Evolutionary conservation across 2,888 invertebrate species (phyloP).

Genomic region (Atethmia centrago): DNA sequence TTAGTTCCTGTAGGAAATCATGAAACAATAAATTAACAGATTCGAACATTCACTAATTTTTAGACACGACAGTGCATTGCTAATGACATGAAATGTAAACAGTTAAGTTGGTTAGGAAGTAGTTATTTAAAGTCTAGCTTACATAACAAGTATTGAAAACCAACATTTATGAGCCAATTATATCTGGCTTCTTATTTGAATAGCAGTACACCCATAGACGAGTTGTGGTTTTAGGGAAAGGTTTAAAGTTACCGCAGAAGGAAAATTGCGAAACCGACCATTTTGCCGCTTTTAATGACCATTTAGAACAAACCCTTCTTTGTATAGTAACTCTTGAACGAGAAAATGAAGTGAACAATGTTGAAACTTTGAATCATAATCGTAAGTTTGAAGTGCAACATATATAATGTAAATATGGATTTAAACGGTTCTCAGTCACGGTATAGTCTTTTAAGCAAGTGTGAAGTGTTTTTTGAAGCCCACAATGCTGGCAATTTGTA

Average conservation of each 20-base stretch:
- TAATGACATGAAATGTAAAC: constrained; percentile 25
- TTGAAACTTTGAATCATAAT: constrained; percentile 35
- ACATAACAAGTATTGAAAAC: constrained; percentile 12
- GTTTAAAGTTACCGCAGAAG: constrained; percentile 17
- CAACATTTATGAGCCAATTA: constrained; percentile 25
- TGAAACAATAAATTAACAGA: constrained; percentile 9
- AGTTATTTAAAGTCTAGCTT: constrained; percentile 4
- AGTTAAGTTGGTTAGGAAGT: constrained; percentile 23
- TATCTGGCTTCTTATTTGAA: constrained; percentile 27
- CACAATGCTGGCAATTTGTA: not conserved
- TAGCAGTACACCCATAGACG: not conserved
- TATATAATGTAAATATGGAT: not conserved
- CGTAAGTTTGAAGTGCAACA: not conserved
- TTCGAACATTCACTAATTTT: constrained; percentile 8
- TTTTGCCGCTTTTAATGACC: constrained; percentile 15
- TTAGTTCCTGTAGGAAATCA: constrained; percentile 9
- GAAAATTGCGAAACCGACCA: constrained; percentile 28
- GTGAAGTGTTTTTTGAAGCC: not conserved
- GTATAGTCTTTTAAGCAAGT: constrained; percentile 14
- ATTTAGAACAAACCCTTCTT: constrained; percentile 21
- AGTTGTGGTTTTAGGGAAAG: constrained; percentile 37
- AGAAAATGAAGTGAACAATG: constrained; percentile 19
- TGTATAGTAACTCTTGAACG: not conserved
- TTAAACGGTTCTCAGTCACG: constrained; percentile 17
- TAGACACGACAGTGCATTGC: constrained; percentile 5